Evolutionary conservation across 2,797 vertebrate genomes (phyloP), one percentile per base, ranked within the genome.

Genomic region (Aulostomus chinensis): DNA sequence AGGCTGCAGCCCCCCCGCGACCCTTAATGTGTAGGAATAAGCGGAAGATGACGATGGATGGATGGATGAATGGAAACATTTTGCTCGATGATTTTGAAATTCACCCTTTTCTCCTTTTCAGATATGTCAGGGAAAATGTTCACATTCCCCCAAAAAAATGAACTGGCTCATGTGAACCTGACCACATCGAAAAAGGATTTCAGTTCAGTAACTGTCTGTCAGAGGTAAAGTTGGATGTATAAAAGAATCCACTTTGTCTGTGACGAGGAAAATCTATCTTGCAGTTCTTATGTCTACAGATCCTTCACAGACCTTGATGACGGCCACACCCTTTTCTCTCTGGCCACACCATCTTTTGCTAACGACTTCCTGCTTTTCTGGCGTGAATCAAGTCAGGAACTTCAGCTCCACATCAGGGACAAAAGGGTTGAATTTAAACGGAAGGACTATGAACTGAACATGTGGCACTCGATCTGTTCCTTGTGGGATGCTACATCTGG

Each of bases 391-490:
- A 46, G 34, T 4, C 5, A 46, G 21, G 0, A 1, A 4, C 1
- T 41, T 7, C 3, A 41, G 0, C 0, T 13, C 0, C 1, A 32
- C 0, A 1, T 18, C 1, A 53, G 21, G 2, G 8, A 51, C 7
- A 4, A 1, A 0, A 0, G 0, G 0, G 1, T 0, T 0, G 0
- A 0, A 1, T 25, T 66, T 22, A 7, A 2, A 0, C 12, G n/a
- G 1, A 34, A 9, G 15, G 10, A 12, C 0, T 0, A 45, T 51
- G 53, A 14, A 4, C 0, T 9, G 6, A 34, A 45, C 31, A 12
- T 7, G 3, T 85, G 80, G 87, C 82, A 75, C 36, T 81, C 84
- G 0, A 3, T 83, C 9, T 90, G 88, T 1, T 13, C 73, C 6
- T 67, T 72, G 18, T 90, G 87, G 88, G 68, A 87, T 7, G 69